Evolutionary conservation across 2,888 invertebrate genomes (phyloP).

Genomic region (Ophion obscuratus): DNA sequence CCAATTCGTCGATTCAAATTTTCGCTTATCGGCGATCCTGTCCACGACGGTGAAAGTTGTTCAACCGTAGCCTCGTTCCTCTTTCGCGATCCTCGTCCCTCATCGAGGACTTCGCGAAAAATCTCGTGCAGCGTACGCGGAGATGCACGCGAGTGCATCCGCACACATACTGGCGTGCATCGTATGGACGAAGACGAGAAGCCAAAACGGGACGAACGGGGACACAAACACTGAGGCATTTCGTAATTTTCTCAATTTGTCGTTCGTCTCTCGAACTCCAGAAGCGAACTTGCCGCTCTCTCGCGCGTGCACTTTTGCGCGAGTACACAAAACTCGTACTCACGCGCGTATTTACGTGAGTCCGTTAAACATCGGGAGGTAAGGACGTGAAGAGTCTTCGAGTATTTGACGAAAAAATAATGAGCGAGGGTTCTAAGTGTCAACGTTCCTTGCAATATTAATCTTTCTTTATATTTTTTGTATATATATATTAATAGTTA

Average conservation of each 20-base stretch:
- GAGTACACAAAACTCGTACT: neutral
- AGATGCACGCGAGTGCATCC: slow-evolving; percentile 41
- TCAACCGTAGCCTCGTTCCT: slow-evolving; percentile 46
- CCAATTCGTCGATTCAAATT: slow-evolving; percentile 42
- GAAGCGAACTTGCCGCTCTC: neutral
- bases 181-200: slow-evolving; percentile 49
- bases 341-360: neutral
- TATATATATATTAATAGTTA: too few relatives aligned
- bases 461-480: too few relatives aligned
- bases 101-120: slow-evolving; percentile 50
- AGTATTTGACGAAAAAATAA: slow-evolving; percentile 9
- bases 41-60: slow-evolving; percentile 64
- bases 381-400: neutral
- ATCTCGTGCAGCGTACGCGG: slow-evolving; percentile 18
- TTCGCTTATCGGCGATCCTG: slow-evolving; percentile 18
- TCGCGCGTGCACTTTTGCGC: neutral
- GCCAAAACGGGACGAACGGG: slow-evolving; percentile 68
- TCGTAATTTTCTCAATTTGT: slow-evolving; percentile 67
- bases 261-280: slow-evolving; percentile 16
- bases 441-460: too few relatives aligned
- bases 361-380: slow-evolving; percentile 4
- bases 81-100: slow-evolving; percentile 53
- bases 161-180: neutral
- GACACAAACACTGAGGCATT: slow-evolving; percentile 62
- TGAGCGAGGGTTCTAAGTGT: too few relatives aligned